Evolutionary conservation across 2,113 vertebrate genomes (phyloP).

Genomic region (Serilophus lunatus): DNA sequence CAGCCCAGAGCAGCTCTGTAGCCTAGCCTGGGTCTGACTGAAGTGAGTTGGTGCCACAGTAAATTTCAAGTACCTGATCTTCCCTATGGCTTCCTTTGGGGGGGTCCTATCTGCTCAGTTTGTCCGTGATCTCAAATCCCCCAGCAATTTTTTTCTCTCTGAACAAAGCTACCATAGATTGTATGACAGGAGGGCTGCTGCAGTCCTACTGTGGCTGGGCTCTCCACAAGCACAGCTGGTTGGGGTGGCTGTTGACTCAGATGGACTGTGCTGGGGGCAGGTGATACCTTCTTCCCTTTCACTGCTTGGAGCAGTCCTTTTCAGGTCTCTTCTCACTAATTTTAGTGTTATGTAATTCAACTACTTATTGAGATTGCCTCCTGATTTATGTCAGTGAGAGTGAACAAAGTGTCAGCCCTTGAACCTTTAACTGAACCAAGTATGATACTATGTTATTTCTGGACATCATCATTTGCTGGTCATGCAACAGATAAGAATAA

Average conservation of each 20-base stretch:
- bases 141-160: neutral
- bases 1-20: neutral
- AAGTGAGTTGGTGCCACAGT: neutral
- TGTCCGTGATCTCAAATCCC: neutral
- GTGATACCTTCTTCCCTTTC: neutral
- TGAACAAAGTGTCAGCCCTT: neutral
- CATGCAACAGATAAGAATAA: slow-evolving; percentile 54
- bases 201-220: rapidly evolving
- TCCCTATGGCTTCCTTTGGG: neutral
- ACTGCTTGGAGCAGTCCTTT: neutral
- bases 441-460: slow-evolving; percentile 45
- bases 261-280: neutral
- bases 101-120: neutral
- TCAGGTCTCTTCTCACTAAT: neutral
- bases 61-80: neutral
- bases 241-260: neutral
- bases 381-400: neutral
- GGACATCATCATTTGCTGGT: slow-evolving; percentile 18
- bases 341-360: neutral
- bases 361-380: neutral
- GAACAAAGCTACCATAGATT: neutral
- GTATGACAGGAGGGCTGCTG: neutral
- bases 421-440: neutral
- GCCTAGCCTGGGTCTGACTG: neutral
- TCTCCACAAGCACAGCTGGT: neutral